These are phyloP conservation scores for Apotomis capreana DNA, from an alignment of 2,888 invertebrate genomes.

Conservation along the genomic window DNA sequence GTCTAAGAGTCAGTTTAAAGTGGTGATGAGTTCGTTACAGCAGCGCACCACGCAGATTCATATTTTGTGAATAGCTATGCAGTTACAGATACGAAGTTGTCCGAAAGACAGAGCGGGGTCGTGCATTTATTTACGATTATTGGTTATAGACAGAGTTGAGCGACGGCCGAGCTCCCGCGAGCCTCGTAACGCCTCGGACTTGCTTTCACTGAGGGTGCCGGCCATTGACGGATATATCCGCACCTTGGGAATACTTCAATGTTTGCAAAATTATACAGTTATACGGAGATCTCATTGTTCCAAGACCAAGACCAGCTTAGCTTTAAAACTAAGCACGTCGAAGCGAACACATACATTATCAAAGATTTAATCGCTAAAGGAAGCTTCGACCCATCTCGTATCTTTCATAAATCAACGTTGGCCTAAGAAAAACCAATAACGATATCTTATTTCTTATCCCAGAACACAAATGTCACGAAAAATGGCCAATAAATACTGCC, in stretches of 20 bases:
- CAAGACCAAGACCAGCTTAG: background rate
- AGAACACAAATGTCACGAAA: slow-evolving; percentile 58
- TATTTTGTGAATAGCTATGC: no score
- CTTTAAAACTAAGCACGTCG: background rate
- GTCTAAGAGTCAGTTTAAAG: no score
- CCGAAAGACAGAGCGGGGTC: slow-evolving; percentile 53
- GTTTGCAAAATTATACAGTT: slow-evolving; percentile 74
- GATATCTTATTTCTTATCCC: slow-evolving; percentile 50
- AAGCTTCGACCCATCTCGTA: slow-evolving; percentile 11
- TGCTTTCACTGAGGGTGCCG: slow-evolving; percentile 65
- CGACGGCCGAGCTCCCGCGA: slow-evolving; percentile 73
- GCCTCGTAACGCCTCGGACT: slow-evolving; percentile 81
- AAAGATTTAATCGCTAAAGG: background rate
- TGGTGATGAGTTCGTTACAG: no score
- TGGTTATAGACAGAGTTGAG: slow-evolving; percentile 81
- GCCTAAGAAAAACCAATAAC: slow-evolving; percentile 57
- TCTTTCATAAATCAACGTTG: slow-evolving; percentile 35
- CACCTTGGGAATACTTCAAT: slow-evolving; percentile 69
- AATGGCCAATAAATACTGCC: slow-evolving; percentile 67
- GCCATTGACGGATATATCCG: slow-evolving; percentile 78
- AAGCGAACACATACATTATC: background rate
- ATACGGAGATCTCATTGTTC: slow-evolving; percentile 42
- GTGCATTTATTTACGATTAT: slow-evolving; percentile 81
- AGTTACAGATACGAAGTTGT: slow-evolving; percentile 26
- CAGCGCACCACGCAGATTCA: no score